A percentile compares a stretch with the other conserved stretches of the same genome.
Conservation (phyloP, 64 coral and sea anemone genomes). For the Porites australiensis region DNA sequence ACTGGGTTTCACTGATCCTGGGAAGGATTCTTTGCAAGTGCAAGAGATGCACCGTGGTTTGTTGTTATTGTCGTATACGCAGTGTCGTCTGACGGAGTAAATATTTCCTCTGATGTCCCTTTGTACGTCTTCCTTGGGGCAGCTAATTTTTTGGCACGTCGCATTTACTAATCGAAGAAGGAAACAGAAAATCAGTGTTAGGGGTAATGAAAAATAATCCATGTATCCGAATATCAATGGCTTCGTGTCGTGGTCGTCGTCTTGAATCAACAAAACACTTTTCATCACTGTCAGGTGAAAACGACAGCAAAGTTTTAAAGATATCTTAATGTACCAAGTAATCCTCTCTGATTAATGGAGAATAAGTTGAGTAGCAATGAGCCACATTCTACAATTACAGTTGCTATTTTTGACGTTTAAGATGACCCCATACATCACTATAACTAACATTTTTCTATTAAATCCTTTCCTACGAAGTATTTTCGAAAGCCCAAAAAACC, state of each 20-base stretch:
- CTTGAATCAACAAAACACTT: background rate
- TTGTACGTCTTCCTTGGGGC: background rate
- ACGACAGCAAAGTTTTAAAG: too few species aligned
- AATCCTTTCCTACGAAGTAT: too few species aligned
- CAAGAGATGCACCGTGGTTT: conserved; percentile 47
- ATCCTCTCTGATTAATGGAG: too few species aligned
- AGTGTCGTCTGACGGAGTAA: conserved; percentile 39
- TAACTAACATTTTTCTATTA: too few species aligned
- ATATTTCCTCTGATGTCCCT: background rate
- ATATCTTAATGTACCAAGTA: too few species aligned
- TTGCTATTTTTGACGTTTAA: too few species aligned
- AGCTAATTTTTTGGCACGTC: background rate
- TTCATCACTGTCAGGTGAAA: background rate
- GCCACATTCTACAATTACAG: too few species aligned
- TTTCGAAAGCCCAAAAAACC: too few species aligned
- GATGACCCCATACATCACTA: too few species aligned
- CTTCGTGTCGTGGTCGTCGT: background rate
- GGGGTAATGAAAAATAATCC: background rate
- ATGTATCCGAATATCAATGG: too few species aligned
- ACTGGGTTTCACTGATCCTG: background rate
- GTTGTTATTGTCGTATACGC: conserved; percentile 13
- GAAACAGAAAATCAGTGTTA: background rate
- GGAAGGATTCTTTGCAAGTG: background rate
- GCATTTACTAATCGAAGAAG: conserved; percentile 32
- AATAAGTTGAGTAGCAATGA: too few species aligned